A percentile compares a stretch with the other conserved stretches of the same genome.
These are phyloP conservation scores for Monochamus alternatus DNA, from an alignment of 2,888 invertebrate species.

Conservation along the genomic window DNA sequence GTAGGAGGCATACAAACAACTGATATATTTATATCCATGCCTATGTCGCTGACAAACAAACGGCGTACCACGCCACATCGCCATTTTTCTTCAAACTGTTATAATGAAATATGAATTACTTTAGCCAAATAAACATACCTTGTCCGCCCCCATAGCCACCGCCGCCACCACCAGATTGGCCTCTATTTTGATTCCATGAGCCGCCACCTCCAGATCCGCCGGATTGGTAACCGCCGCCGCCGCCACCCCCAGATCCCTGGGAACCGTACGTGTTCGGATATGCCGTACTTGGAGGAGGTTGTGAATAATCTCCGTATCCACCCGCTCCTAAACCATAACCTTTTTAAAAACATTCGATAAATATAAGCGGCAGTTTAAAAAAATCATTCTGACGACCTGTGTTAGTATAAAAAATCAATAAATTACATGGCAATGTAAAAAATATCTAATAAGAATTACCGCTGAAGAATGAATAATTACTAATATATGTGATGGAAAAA, in stretches of 20 bases:
- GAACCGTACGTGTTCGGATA: slow-evolving; percentile 37
- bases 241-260: slow-evolving; percentile 22
- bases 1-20: slow-evolving; percentile 62
- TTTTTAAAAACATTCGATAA: slow-evolving; percentile 17
- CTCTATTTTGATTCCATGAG: slow-evolving; percentile 60
- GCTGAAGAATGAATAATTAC: neutral
- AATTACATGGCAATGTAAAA: slow-evolving; percentile 12
- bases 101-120: neutral
- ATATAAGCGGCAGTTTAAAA: neutral
- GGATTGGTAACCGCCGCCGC: slow-evolving; percentile 45
- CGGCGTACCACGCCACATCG: slow-evolving; percentile 8
- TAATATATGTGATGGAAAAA: neutral
- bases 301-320: slow-evolving; percentile 55
- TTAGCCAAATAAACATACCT: slow-evolving; percentile 52
- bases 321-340: slow-evolving; percentile 44
- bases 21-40: slow-evolving; percentile 64
- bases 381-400: neutral
- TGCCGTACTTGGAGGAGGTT: slow-evolving; percentile 54
- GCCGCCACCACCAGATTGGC: slow-evolving; percentile 51
- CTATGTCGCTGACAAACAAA: slow-evolving; percentile 60
- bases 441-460: neutral
- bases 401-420: neutral
- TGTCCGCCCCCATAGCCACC: slow-evolving; percentile 60
- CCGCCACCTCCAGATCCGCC: slow-evolving; percentile 47
- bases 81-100: slow-evolving; percentile 25